Conservation (phyloP, 2,797 vertebrate genomes). For the Anas bernieri region DNA sequence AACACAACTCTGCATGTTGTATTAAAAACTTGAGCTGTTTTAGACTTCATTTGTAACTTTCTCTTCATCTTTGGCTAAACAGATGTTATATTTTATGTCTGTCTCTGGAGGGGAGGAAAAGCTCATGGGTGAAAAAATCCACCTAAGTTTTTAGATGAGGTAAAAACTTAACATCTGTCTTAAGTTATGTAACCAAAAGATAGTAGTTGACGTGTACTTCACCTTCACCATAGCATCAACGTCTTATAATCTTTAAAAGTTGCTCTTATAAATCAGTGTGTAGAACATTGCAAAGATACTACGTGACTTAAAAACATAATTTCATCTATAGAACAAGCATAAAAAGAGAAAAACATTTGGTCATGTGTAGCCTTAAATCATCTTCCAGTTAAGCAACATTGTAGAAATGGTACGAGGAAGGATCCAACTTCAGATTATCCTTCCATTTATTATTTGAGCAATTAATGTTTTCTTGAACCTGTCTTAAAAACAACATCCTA, state of each 20-base stretch:
- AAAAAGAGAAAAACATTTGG: background rate
- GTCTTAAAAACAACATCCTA: background rate
- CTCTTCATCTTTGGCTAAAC: background rate
- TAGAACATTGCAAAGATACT: background rate
- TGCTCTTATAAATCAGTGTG: background rate
- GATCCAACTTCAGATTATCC: background rate
- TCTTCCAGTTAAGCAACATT: background rate
- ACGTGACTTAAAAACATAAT: background rate
- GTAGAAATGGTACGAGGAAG: background rate
- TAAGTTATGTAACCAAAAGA: background rate
- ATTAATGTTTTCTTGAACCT: background rate
- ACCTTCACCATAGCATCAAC: background rate
- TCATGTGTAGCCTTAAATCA: background rate
- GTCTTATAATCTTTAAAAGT: background rate
- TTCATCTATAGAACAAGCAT: background rate
- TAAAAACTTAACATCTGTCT: background rate
- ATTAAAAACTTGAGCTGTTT: background rate
- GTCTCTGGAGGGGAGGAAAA: background rate
- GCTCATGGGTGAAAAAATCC: background rate
- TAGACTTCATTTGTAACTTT: background rate
- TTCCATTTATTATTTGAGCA: background rate
- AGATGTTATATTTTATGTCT: background rate
- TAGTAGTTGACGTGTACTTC: background rate
- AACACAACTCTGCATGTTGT: background rate
- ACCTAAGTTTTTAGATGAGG: background rate